These are phyloP conservation scores for Betta splendens DNA, from an alignment of 2,797 vertebrate genomes.

Conservation along the genomic window DNA sequence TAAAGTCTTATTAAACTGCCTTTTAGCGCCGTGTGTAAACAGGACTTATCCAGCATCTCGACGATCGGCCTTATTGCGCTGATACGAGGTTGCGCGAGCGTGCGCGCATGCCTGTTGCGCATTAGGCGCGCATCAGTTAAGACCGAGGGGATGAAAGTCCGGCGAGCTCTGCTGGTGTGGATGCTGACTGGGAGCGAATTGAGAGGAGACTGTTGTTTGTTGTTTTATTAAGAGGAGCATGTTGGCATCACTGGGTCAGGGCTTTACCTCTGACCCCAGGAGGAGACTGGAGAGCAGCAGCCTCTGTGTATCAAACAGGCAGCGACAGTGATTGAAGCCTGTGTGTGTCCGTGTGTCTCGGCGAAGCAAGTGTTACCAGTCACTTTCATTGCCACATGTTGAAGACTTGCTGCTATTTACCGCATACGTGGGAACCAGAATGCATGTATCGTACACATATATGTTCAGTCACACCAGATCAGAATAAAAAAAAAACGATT, in stretches of 20 bases:
- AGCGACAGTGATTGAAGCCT: conserved; percentile 52
- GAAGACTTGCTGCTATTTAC: conserved; percentile 3
- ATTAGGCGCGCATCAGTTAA: conserved; percentile 27
- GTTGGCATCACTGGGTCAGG: conserved; percentile 75
- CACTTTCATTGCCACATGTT: conserved; percentile 19
- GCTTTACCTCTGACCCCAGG: conserved; percentile 75
- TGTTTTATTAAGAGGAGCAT: conserved; percentile 83
- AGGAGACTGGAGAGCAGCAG: conserved; percentile 51
- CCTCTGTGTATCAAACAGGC: conserved; percentile 52
- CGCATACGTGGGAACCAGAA: background rate
- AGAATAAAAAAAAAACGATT: no score
- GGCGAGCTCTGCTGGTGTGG: conserved; percentile 42
- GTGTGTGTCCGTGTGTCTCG: conserved; percentile 37
- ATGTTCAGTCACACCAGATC: conserved; percentile 13
- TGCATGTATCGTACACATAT: conserved; percentile 7
- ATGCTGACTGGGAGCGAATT: conserved; percentile 51
- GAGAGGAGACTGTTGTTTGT: conserved; percentile 77
- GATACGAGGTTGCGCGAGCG: conserved; percentile 10
- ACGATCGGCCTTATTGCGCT: conserved; percentile 11
- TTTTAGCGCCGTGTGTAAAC: conserved; percentile 39
- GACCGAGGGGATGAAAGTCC: conserved; percentile 46
- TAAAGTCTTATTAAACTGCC: conserved; percentile 69
- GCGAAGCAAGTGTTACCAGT: conserved; percentile 23
- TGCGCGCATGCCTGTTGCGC: conserved; percentile 10
- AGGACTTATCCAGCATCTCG: conserved; percentile 17